These are phyloP conservation scores for Elanoides forficatus DNA, from an alignment of 2,113 vertebrate genomes.

Conservation along the genomic window DNA sequence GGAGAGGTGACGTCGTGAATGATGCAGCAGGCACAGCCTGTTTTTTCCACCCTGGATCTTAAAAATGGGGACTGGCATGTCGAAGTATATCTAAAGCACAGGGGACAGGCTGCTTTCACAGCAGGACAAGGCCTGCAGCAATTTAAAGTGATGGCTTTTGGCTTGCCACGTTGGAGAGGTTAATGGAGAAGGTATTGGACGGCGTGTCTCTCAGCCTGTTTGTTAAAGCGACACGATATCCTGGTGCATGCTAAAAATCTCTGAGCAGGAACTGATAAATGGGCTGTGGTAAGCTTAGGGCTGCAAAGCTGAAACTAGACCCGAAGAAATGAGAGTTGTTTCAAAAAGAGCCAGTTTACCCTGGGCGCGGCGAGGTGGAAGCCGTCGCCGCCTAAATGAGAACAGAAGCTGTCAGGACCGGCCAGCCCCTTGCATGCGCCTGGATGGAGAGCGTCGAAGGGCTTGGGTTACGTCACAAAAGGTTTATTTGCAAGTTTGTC, in stretches of 20 bases:
- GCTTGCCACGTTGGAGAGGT: background rate
- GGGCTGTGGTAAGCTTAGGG: background rate
- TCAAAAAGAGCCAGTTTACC: background rate
- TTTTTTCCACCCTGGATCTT: background rate
- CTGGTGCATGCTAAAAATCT: background rate
- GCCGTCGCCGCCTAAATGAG: background rate
- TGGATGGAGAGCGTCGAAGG: background rate
- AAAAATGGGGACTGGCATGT: background rate
- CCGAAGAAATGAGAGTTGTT: background rate
- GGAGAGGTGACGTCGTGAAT: background rate
- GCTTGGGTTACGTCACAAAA: background rate
- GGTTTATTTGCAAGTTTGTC: background rate
- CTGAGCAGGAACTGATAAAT: background rate
- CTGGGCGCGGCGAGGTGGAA: background rate
- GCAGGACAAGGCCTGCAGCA: constrained; percentile 32
- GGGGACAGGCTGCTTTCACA: constrained; percentile 38
- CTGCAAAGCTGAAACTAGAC: background rate
- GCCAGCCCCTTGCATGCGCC: rapidly evolving
- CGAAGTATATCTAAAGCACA: background rate
- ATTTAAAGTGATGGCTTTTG: background rate
- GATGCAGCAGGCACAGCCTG: background rate
- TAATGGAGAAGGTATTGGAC: constrained; percentile 15
- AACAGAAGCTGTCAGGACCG: background rate
- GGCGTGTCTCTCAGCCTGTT: background rate
- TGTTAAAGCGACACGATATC: background rate